Evolutionary conservation across 2,797 vertebrate genomes (phyloP).

Genomic region (Semotilus atromaculatus): DNA sequence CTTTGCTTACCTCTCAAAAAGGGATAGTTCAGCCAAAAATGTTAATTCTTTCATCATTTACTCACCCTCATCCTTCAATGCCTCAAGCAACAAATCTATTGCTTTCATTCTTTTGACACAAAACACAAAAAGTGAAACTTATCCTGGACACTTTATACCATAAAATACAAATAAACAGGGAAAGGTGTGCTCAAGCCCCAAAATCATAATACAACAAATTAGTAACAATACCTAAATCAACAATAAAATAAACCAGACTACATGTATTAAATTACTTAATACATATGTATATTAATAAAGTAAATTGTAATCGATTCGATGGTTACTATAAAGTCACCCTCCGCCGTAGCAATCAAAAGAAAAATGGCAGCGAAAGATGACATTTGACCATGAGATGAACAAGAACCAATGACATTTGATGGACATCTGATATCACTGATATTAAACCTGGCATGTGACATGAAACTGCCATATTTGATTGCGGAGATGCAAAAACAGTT

Average conservation of each 20-base stretch:
- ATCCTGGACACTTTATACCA: not conserved
- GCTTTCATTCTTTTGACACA: not conserved
- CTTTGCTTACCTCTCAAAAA: not conserved
- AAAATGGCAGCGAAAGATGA: not conserved
- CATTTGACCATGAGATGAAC: not conserved
- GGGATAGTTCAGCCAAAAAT: not conserved
- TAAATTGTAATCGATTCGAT: not conserved
- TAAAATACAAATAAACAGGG: not conserved
- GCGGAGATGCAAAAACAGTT: not conserved
- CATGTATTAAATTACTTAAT: not conserved
- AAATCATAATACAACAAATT: not conserved
- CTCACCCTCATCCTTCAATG: not conserved
- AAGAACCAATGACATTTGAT: conserved; percentile 16
- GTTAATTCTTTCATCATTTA: not conserved
- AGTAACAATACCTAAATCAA: too few species aligned
- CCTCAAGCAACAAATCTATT: not conserved
- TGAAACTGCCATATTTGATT: conserved; percentile 15
- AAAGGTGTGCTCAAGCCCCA: not conserved
- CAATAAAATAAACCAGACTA: not conserved
- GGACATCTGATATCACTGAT: conserved; percentile 3
- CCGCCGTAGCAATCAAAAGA: not conserved
- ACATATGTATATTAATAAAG: too few species aligned
- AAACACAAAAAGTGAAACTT: not conserved
- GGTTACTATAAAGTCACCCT: not conserved
- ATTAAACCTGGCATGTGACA: conserved; percentile 2